Evolutionary conservation across 1,140 invertebrate species (phyloP), one percentile per base, ranked within the genome.

Genomic region (Drosophila varians): DNA sequence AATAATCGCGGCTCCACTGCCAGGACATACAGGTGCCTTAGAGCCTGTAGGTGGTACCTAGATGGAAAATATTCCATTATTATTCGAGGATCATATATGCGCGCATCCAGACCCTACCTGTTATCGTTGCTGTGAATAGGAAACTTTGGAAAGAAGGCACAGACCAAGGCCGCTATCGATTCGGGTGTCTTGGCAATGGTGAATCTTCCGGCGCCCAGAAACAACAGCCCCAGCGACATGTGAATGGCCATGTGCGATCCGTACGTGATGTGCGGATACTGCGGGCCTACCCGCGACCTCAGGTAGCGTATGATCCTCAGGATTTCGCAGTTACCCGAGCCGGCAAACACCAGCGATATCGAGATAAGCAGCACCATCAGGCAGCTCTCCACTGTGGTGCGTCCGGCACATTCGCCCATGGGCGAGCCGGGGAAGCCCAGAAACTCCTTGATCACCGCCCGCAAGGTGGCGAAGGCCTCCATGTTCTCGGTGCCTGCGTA

Each of bases 61-160:
- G 18, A 8, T 3, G 6, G 14, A 16, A 19, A 16, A 1, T 16
- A 38, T 38, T n/a, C n/a, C n/a, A n/a, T n/a, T n/a, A 38, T 16
- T 11, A 3, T 31, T 31, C 2, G 28, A 31, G 9, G 28, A 2
- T 31, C n/a, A 2, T n/a, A 3, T 31, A 31, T 3, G 11, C 2
- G 9, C 0, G 3, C 18, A n/a, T 4, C 25, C 34, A 14, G 25
- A 26, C 14, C 19, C 74, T 43, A 84, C 80, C 90, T 95, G 91
- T 99, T 99, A 90, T 99, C 98, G 89, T 97, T 97, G 82, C 96
- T 98, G 91, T 99, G 97, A 3, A 96, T 97, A 40, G 98, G 98
- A 92, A 98, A 99, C 91, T 98, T 98, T 2, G 98, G 98, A 92
- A 98, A 99, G 90, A 99, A 96, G 1, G 98, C 96, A 89, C 96